A percentile compares a stretch with the other conserved stretches of the same genome.
Conservation (phyloP, 2,113 vertebrate species). For the Damaliscus lunatus region DNA sequence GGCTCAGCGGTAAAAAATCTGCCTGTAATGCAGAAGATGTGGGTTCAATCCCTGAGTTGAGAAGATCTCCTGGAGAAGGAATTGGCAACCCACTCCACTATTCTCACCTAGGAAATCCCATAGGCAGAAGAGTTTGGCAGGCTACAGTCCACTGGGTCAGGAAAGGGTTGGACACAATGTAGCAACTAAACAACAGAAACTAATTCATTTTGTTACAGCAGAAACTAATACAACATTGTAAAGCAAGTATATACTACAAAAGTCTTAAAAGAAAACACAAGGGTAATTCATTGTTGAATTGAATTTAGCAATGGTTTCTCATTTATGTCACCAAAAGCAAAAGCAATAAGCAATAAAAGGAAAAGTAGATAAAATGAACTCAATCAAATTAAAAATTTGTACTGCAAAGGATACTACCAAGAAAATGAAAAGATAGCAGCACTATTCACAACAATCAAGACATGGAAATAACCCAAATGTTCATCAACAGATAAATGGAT, state of each 20-base stretch:
- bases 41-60: not conserved
- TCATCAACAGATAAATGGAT: not conserved
- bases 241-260: not conserved
- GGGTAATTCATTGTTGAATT: not conserved
- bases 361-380: not conserved
- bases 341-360: not conserved
- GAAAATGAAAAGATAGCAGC: not conserved
- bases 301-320: not conserved
- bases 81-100: not conserved
- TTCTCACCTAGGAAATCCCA: not conserved
- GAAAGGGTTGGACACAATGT: not conserved
- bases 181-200: not conserved
- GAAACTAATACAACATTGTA: not conserved
- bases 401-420: not conserved
- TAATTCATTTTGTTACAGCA: not conserved
- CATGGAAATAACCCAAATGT: not conserved
- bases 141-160: not conserved
- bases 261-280: not conserved
- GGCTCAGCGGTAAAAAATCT: not conserved
- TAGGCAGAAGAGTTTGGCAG: not conserved
- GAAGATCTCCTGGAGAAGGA: not conserved
- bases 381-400: not conserved
- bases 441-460: not conserved
- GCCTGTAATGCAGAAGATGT: not conserved
- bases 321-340: not conserved